phyloP scores from a whole-genome alignment of 2,888 invertebrate species.

The Hypomecis punctinalis region DNA sequence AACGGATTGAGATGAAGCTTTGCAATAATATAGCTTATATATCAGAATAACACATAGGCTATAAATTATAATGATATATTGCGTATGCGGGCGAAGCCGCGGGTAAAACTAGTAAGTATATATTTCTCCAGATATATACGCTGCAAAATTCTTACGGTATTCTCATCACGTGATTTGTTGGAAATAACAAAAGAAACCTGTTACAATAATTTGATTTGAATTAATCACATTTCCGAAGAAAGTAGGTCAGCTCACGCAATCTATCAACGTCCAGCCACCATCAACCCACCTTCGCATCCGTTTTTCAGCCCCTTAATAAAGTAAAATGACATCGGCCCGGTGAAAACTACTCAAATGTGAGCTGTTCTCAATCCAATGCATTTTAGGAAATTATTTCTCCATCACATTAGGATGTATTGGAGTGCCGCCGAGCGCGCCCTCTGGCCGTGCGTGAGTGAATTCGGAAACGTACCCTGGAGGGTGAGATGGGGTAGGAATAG shows the following conservation, averaged over 20 bases:
- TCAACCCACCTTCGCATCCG: constrained; percentile 10
- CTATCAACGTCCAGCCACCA: constrained; percentile 1
- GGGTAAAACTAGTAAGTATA: too few species aligned
- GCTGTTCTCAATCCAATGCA: constrained; percentile 74
- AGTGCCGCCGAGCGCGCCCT: constrained; percentile 75
- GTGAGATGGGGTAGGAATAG: constrained; percentile 32
- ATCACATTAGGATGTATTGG: constrained; percentile 77
- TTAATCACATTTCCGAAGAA: neutral
- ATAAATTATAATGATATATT: too few species aligned
- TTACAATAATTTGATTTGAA: neutral
- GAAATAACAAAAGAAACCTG: too few species aligned
- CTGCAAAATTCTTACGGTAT: too few species aligned
- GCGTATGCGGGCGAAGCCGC: too few species aligned
- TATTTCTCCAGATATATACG: too few species aligned
- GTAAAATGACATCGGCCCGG: constrained; percentile 69
- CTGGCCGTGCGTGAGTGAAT: constrained; percentile 76
- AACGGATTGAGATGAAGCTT: too few species aligned
- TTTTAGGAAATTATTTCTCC: constrained; percentile 80
- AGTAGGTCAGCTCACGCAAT: constrained; percentile 11
- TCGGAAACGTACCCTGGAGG: constrained; percentile 55
- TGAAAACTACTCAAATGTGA: constrained; percentile 73
- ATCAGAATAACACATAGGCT: too few species aligned
- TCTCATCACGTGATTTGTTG: too few species aligned
- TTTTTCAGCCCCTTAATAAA: constrained; percentile 60
- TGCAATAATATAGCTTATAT: too few species aligned